Conservation (phyloP, 1,140 invertebrate genomes). For the Phocides pigmalion region DNA sequence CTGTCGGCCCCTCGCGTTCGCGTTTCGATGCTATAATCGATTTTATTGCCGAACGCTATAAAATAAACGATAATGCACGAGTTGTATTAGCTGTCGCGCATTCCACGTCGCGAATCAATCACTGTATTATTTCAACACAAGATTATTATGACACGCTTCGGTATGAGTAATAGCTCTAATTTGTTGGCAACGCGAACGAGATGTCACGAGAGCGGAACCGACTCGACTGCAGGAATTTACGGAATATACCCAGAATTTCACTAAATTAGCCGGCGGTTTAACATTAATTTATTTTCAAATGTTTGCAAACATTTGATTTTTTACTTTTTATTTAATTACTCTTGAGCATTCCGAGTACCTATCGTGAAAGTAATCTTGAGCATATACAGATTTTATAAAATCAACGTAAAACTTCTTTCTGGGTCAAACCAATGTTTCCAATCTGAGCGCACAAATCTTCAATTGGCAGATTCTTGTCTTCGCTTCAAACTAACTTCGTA, state of each 20-base stretch:
- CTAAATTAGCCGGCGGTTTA: constrained; percentile 5
- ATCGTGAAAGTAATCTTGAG: neutral
- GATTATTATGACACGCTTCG: constrained; percentile 42
- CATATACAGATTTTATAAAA: neutral
- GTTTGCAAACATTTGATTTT: no score
- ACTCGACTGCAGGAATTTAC: constrained; percentile 32
- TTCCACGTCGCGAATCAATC: constrained; percentile 62
- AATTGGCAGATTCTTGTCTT: constrained; percentile 25
- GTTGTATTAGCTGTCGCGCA: constrained; percentile 56
- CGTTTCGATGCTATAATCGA: constrained; percentile 73
- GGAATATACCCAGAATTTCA: constrained; percentile 16
- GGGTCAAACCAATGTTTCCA: constrained; percentile 7
- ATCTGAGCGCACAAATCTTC: constrained; percentile 8
- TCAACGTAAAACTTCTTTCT: constrained; percentile 11
- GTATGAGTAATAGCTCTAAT: constrained; percentile 40
- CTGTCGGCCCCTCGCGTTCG: constrained; percentile 52
- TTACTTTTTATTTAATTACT: neutral
- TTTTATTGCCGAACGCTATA: constrained; percentile 75
- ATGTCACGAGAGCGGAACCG: constrained; percentile 37
- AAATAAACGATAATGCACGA: constrained; percentile 61
- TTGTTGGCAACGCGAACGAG: constrained; percentile 44
- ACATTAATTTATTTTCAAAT: neutral
- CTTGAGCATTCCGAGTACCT: constrained; percentile 7
- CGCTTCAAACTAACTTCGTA: constrained; percentile 8
- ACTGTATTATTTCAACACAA: constrained; percentile 59